Evolutionary conservation across 2,797 vertebrate genomes (phyloP).

Genomic region (Sphenodon punctatus): DNA sequence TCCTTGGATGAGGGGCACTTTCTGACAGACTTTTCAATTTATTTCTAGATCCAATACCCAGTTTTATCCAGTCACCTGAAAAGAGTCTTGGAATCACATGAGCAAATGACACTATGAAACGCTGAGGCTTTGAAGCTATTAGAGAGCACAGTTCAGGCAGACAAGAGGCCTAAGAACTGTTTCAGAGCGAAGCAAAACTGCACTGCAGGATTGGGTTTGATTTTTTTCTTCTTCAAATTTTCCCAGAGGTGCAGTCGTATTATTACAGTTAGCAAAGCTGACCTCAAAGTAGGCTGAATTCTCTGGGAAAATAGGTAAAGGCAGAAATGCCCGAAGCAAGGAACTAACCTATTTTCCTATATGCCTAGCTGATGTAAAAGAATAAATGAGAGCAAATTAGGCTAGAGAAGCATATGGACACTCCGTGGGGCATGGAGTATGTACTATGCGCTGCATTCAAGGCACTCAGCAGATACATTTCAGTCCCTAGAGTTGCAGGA

Average conservation of each 20-base stretch:
- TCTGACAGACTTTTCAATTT: rapidly evolving
- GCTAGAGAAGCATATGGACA: rapidly evolving
- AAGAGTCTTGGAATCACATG: background rate
- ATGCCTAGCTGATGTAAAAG: background rate
- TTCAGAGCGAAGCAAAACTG: rapidly evolving
- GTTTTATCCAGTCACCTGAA: background rate
- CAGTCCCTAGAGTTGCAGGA: rapidly evolving
- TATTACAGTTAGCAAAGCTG: background rate
- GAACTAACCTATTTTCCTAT: constrained; percentile 61
- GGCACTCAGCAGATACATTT: background rate
- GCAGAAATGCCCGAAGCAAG: constrained; percentile 40
- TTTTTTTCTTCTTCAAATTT: rapidly evolving
- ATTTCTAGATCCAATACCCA: background rate
- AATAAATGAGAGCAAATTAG: background rate
- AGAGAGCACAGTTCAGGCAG: background rate
- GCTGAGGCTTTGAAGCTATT: background rate
- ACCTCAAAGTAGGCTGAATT: constrained; percentile 74
- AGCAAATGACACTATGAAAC: rapidly evolving
- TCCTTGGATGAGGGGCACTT: background rate
- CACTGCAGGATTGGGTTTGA: too few relatives aligned
- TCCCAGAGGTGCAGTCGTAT: background rate
- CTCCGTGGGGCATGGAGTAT: rapidly evolving
- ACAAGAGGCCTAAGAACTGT: rapidly evolving
- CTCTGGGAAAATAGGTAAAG: constrained; percentile 62
- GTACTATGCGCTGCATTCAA: rapidly evolving